Evolutionary conservation across 1,140 invertebrate genomes (phyloP), one percentile per base, ranked within the genome.

Genomic region (Nasonia longicornis): DNA sequence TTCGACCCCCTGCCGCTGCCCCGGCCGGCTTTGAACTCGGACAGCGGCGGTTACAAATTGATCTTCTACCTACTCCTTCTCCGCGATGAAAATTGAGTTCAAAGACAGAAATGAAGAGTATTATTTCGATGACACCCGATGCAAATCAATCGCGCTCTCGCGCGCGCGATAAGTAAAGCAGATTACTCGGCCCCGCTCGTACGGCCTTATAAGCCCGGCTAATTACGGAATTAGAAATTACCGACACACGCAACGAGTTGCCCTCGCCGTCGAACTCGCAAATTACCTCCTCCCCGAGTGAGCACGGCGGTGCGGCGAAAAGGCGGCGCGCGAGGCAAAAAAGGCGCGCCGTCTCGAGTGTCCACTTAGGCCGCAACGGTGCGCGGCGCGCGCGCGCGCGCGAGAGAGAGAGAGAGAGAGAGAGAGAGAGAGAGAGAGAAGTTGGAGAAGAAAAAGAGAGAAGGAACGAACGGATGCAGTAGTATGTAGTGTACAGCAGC

Each of bases 1-100:
- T 67, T 77, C 35, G 11, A 14, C 42, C 63, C 48, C 35, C 58
- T 66, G n/a, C 8, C 42, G 52, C 52, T 58, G 16, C 20, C 16
- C 6, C 8, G 10, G 7, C 52, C 20, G 52, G 14, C 52, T 58
- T 58, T 58, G 52, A 58, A 58, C 29, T 38, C 58, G 38, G 31
- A 64, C 58, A 26, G 42, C 3, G 64, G 12, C 77, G 67, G 77
- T 71, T 79, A 79, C 77, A 79, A 79, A 79, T 63, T 71, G 67
- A 71, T 71, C 48, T 16, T n/a, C 26, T 63, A 26, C 26, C 7
- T 16, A 0, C 45, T 16, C 14, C 45, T 58, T n/a, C 52, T 52
- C 14, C n/a, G 69, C n/a, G 69, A 69, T 11, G 66, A 26, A 20
- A 77, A 69, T 29, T 38, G 4, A 70, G 29, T 69, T 48, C 16